Conservation (phyloP, 2,888 invertebrate genomes). For the Sphaeridia pumilis region DNA sequence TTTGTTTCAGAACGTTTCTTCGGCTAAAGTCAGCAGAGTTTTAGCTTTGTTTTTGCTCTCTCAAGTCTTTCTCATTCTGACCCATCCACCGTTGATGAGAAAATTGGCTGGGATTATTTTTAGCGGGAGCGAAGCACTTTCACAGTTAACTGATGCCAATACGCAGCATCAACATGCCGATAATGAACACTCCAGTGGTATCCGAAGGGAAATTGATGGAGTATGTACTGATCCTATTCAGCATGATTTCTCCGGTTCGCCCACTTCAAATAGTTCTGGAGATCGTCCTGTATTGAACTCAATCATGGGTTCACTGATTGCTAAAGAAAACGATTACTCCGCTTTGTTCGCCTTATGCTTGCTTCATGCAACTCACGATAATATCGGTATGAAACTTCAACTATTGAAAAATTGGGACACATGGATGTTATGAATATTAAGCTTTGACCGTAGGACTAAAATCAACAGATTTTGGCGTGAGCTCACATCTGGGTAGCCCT, state of each 20-base stretch:
- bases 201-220: background rate
- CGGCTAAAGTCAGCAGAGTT: conserved; percentile 70
- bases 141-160: background rate
- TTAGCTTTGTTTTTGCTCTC: conserved; percentile 83
- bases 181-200: background rate
- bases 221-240: background rate
- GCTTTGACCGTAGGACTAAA: too few species aligned
- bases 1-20: background rate
- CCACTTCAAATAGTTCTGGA: conserved; percentile 4
- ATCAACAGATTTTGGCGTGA: too few species aligned
- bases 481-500: too few species aligned
- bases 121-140: conserved; percentile 52
- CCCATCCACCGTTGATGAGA: conserved; percentile 79
- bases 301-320: conserved; percentile 73
- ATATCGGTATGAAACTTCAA: too few species aligned
- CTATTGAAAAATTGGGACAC: too few species aligned
- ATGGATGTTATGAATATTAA: too few species aligned
- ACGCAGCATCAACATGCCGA: background rate
- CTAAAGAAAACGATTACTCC: conserved; percentile 86
- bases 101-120: conserved; percentile 81
- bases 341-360: conserved; percentile 82
- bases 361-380: conserved; percentile 84
- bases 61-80: conserved; percentile 88
- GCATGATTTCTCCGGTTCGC: too few species aligned
- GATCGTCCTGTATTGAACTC: conserved; percentile 74